These are phyloP conservation scores for Ceraclea dissimilis DNA, from an alignment of 2,888 invertebrate genomes.

Conservation along the genomic window DNA sequence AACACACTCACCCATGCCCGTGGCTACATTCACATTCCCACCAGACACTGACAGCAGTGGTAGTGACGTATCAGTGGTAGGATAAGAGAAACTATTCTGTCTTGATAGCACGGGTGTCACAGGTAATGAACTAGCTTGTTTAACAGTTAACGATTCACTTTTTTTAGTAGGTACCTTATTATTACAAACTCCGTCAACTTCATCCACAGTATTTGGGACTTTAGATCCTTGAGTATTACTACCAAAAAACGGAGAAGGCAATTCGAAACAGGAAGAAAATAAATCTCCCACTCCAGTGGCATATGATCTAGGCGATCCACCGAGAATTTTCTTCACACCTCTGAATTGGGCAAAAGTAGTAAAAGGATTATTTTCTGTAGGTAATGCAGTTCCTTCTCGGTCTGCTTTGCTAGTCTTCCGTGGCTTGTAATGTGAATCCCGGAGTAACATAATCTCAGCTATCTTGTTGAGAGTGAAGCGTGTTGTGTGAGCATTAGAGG, in stretches of 20 bases:
- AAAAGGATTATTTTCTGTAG: constrained; percentile 54
- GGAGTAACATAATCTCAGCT: constrained; percentile 79
- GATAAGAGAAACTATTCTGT: constrained; percentile 20
- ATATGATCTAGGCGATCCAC: constrained; percentile 47
- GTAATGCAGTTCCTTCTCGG: constrained; percentile 23
- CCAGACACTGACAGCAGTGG: background rate
- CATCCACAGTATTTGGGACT: constrained; percentile 26
- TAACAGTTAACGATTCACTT: constrained; percentile 43
- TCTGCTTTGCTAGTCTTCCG: constrained; percentile 41
- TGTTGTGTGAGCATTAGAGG: constrained; percentile 36
- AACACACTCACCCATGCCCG: constrained; percentile 18
- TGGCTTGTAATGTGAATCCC: constrained; percentile 75
- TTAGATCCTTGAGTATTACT: constrained; percentile 17
- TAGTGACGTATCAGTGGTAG: constrained; percentile 8
- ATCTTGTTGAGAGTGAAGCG: constrained; percentile 57
- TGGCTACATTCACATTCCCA: constrained; percentile 2
- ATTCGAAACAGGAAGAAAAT: constrained; percentile 71
- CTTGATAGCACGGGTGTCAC: constrained; percentile 35
- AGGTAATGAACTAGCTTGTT: constrained; percentile 36
- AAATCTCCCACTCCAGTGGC: constrained; percentile 44
- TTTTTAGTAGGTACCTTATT: constrained; percentile 39
- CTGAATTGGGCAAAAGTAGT: constrained; percentile 67
- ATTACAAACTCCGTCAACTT: constrained; percentile 26
- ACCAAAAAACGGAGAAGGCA: constrained; percentile 58
- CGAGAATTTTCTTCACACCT: constrained; percentile 76